Conservation (phyloP, 1,140 invertebrate species). For the Aphelinus certus region DNA sequence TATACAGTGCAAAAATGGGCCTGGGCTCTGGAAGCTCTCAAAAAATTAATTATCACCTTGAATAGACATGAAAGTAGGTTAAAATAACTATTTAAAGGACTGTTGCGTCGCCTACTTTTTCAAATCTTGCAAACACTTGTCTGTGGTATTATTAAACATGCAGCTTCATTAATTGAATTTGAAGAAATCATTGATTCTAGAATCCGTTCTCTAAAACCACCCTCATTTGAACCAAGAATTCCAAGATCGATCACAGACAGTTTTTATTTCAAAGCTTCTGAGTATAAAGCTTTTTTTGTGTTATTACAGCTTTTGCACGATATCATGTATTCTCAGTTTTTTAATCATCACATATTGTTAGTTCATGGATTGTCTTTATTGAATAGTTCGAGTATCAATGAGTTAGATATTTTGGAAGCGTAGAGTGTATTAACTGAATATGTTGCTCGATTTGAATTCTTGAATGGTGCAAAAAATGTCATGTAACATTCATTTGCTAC, state of each 20-base stretch:
- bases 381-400: background rate
- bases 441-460: slow-evolving; percentile 25
- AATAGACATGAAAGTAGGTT: too few relatives aligned
- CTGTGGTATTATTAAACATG: background rate
- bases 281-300: background rate
- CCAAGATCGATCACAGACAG: slow-evolving; percentile 11
- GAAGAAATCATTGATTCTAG: background rate
- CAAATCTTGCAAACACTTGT: too few relatives aligned
- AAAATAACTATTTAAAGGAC: too few relatives aligned
- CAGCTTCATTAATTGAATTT: background rate
- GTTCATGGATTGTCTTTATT: background rate
- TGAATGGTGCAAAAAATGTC: slow-evolving; percentile 38
- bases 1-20: too few relatives aligned
- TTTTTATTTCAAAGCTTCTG: background rate
- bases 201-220: background rate
- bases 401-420: background rate
- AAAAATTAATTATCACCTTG: too few relatives aligned
- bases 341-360: background rate
- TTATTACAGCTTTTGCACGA: background rate
- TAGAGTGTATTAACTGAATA: background rate
- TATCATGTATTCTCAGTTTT: background rate
- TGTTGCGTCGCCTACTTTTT: too few relatives aligned
- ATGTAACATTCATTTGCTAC: slow-evolving; percentile 41
- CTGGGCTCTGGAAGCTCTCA: too few relatives aligned
- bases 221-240: background rate